Base-by-base conservation (phyloP, 2,888 invertebrate genomes). In the Napeogenes inachia region DNA sequence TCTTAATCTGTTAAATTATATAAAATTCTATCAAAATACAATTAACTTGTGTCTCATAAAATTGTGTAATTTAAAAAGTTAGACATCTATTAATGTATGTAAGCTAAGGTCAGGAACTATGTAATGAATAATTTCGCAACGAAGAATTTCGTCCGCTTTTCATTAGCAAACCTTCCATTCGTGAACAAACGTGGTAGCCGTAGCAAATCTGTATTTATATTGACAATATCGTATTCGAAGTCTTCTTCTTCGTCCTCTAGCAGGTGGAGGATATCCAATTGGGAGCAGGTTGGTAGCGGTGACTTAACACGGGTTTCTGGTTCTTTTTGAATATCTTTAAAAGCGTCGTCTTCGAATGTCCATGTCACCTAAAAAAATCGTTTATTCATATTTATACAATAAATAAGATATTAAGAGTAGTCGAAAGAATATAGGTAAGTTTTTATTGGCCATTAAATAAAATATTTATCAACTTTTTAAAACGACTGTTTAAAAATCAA, bases 191-290 rank as follows among this genome's bases (percentile, higher is more conserved):
- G 72, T 0, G 87, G 87, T 59, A 86, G 75, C 61, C 77, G 74
- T 65, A 89, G 60, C 45, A 82, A 70, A 13, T 80, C 72, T 0
- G 77, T 78, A 50, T 85, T 81, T 50, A 90, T 89, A 63, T 90
- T 90, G 8, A 89, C 70, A 35, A 90, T 90, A 38, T 89, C 89
- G 57, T 79, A 90, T 35, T 92, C 91, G 57, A 92, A 82, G 45
- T 94, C 87, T 0, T 91, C 77, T 0, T 92, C 91, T 0, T 92
- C 90, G 35, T 92, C 91, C 56, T 82, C 78, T 13, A 88, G 68
- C 2, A 87, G 69, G 6, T 79, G 69, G 5, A 87, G 63, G 5
- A 84, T 72, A 4, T 81, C 76, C 30, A 75, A 62, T 59, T 78
- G 74, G 1, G 71, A 68, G 46, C 35, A 63, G 8, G 60, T 12